phyloP scores from a whole-genome alignment of 1,140 invertebrate genomes.

The Cyphomyrmex costatus region DNA sequence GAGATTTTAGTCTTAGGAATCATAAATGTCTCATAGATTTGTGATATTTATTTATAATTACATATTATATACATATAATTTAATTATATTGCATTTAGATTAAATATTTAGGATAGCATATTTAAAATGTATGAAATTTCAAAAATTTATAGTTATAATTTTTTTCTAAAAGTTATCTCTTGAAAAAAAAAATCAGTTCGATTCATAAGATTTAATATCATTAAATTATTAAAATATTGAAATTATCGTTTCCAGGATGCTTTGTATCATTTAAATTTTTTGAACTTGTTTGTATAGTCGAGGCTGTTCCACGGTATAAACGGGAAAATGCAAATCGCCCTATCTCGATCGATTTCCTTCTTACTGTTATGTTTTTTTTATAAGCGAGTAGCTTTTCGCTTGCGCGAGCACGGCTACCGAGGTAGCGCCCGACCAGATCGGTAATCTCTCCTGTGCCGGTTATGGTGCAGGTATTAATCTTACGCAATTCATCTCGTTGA shows the following conservation, averaged over 20 bases:
- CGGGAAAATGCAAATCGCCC: constrained; percentile 61
- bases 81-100: neutral
- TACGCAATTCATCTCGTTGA: constrained; percentile 79
- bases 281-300: neutral
- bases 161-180: neutral
- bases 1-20: neutral
- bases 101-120: neutral
- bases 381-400: constrained; percentile 60
- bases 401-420: constrained; percentile 57
- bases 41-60: constrained; percentile 10
- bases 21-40: neutral
- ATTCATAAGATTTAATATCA: constrained; percentile 1
- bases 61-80: neutral
- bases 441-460: constrained; percentile 80
- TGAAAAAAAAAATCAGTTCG: neutral
- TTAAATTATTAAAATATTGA: constrained; percentile 1
- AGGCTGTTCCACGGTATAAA: constrained; percentile 39
- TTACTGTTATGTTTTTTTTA: constrained; percentile 34
- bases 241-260: neutral
- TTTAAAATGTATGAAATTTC: constrained; percentile 7
- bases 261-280: constrained; percentile 6
- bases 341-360: constrained; percentile 46
- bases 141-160: neutral
- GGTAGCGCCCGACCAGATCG: constrained; percentile 78
- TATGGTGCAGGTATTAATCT: constrained; percentile 82